Percentiles rank a stretch among this genome's conserved stretches.
Conservation (phyloP, 2,797 vertebrate species). For the Neosilurus hyrtlii region DNA sequence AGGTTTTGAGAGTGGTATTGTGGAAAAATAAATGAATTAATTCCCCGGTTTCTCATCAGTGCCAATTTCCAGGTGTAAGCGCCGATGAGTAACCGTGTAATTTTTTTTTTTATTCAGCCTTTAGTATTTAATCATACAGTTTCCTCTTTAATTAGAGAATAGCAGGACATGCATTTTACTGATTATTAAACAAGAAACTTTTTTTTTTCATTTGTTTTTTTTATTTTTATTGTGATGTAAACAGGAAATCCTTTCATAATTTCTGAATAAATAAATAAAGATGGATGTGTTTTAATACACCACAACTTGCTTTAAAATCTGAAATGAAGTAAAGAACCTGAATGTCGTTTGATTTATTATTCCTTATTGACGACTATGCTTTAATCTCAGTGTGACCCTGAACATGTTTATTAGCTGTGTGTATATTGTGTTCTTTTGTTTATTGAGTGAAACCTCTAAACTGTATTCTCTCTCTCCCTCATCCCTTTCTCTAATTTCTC, state of each 20-base stretch:
- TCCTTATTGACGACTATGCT: background rate
- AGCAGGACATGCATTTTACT: too few species aligned
- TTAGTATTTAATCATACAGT: background rate
- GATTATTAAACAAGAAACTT: too few species aligned
- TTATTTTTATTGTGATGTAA: background rate
- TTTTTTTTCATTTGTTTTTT: too few species aligned
- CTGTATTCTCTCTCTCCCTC: background rate
- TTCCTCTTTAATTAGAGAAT: background rate
- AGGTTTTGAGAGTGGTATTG: too few species aligned
- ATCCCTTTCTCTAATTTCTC: background rate
- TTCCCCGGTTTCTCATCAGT: too few species aligned
- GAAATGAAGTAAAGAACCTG: background rate
- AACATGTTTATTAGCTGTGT: constrained; percentile 67
- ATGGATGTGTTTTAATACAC: background rate
- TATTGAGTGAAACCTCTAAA: constrained; percentile 66
- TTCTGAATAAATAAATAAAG: background rate
- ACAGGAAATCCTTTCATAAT: background rate
- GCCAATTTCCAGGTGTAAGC: too few species aligned
- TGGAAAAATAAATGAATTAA: too few species aligned
- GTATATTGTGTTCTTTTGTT: constrained; percentile 66
- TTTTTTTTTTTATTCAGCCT: too few species aligned
- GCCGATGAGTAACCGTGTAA: too few species aligned
- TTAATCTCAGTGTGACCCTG: constrained; percentile 23
- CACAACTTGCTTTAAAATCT: too few species aligned
- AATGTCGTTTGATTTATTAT: background rate